A percentile compares a stretch with the other conserved stretches of the same genome.
phyloP scores from a whole-genome alignment of 2,888 invertebrate species.

The Chloroclysta siterata region DNA sequence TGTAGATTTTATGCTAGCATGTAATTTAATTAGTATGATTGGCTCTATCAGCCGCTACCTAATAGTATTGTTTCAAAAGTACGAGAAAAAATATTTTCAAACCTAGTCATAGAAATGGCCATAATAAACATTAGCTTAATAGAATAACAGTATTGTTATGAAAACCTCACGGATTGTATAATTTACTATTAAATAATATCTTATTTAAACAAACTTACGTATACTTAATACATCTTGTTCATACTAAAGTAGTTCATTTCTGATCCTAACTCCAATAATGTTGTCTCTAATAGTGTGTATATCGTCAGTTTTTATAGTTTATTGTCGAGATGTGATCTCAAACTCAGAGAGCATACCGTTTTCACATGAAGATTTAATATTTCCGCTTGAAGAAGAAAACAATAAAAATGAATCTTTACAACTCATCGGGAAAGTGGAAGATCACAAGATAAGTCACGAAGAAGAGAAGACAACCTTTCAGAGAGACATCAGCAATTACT shows the following conservation, averaged over 20 bases:
- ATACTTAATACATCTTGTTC: slow-evolving; percentile 4
- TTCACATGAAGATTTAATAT: slow-evolving; percentile 5
- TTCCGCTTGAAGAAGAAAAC: neutral
- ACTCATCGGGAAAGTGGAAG: neutral
- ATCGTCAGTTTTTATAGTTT: slow-evolving; percentile 3
- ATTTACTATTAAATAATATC: slow-evolving; percentile 2
- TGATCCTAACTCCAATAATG: slow-evolving; percentile 9
- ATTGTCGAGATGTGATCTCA: neutral
- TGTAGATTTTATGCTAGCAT: too few relatives aligned
- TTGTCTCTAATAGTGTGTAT: neutral
- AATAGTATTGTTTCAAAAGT: neutral
- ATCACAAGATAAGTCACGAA: neutral
- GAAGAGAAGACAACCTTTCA: neutral
- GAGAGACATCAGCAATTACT: slow-evolving; percentile 41
- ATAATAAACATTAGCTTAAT: neutral
- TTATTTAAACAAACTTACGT: slow-evolving; percentile 9
- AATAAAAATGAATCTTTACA: neutral
- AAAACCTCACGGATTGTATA: slow-evolving; percentile 14
- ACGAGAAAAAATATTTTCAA: slow-evolving; percentile 8
- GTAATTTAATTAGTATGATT: too few relatives aligned
- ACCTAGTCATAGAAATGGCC: neutral
- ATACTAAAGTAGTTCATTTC: neutral
- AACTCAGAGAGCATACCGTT: slow-evolving; percentile 1
- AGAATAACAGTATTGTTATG: slow-evolving; percentile 22
- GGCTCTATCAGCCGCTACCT: too few relatives aligned